Conservation (phyloP, 2,113 vertebrate genomes). For the Hymenochirus boettgeri region DNA sequence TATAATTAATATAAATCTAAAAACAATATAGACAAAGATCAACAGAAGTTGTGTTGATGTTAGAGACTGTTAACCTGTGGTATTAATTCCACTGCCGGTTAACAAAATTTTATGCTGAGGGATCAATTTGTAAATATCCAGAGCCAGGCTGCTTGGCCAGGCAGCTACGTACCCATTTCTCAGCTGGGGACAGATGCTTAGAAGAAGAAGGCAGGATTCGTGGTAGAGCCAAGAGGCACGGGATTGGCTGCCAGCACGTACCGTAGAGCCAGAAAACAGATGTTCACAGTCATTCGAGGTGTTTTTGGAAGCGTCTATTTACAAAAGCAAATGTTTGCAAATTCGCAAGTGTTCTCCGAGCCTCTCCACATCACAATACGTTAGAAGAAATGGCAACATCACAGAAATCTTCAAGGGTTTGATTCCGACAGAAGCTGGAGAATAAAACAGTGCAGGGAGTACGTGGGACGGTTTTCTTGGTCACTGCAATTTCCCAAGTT, state of each 20-base stretch:
- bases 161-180: background rate
- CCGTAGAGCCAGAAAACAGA: constrained; percentile 11
- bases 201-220: background rate
- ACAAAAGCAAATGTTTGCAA: constrained; percentile 39
- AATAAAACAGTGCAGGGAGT: background rate
- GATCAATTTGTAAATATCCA: constrained; percentile 23
- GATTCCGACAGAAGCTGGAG: constrained; percentile 1
- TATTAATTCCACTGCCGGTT: constrained; percentile 12
- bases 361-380: constrained; percentile 4
- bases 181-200: constrained; percentile 29
- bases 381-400: constrained; percentile 21
- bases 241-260: constrained; percentile 22
- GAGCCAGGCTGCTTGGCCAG: constrained; percentile 20
- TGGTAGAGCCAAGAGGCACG: background rate
- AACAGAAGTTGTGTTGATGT: background rate
- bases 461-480: background rate
- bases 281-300: constrained; percentile 30
- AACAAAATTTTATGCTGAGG: constrained; percentile 14
- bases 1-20: too few relatives aligned
- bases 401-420: constrained; percentile 8
- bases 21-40: too few relatives aligned
- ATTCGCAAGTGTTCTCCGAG: constrained; percentile 20
- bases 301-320: constrained; percentile 33
- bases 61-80: background rate
- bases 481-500: too few relatives aligned